Base-by-base conservation (phyloP, 1,140 invertebrate species). In the Gerris buenoi region DNA sequence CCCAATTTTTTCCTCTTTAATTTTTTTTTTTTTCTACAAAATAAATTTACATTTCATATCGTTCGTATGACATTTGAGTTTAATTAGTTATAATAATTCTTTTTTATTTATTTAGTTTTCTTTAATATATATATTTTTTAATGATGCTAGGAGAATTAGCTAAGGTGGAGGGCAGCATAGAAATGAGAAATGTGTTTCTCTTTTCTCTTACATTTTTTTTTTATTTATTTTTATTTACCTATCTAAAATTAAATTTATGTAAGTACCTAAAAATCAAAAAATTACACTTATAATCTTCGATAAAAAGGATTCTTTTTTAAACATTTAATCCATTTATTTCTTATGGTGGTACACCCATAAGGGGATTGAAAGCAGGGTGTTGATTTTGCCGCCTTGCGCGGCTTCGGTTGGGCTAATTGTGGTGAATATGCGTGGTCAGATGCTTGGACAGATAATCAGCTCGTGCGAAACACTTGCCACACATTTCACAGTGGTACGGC, bases 361-460 rank as follows among this genome's bases (percentile, higher is more conserved):
- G n/a, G n/a, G 33, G 5, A 10, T 46, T 46, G 33, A 46, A 5
- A 5, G 33, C 18, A 10, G 5, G 33, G 5, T 46, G 33, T 10
- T 10, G 18, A 10, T 46, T 46, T 46, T 18, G 33, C 18, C 33
- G 5, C 33, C 33, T 18, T 46, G 58, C 3, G 22, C 15, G 58
- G 22, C 10, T 60, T 5, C 3, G 58, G 23, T 26, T 68, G 59
- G 70, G 71, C 59, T 70, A 68, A 28, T 65, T 67, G 26, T 72
- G 70, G 78, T 91, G 88, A 68, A 91, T 88, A 78, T 93, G 90
- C 2, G 90, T 93, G 64, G 90, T 92, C 67, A 93, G 81, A 76
- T 93, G 90, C 77, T 93, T 93, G 68, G 89, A 91, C n/a, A 93
- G 83, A 73, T 93, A 93, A 74, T 93, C 90, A 27, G 90, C 90